A percentile compares a stretch with the other conserved stretches of the same genome.
These are phyloP conservation scores for Eilema caniola DNA, from an alignment of 2,888 invertebrate species.

Conservation along the genomic window DNA sequence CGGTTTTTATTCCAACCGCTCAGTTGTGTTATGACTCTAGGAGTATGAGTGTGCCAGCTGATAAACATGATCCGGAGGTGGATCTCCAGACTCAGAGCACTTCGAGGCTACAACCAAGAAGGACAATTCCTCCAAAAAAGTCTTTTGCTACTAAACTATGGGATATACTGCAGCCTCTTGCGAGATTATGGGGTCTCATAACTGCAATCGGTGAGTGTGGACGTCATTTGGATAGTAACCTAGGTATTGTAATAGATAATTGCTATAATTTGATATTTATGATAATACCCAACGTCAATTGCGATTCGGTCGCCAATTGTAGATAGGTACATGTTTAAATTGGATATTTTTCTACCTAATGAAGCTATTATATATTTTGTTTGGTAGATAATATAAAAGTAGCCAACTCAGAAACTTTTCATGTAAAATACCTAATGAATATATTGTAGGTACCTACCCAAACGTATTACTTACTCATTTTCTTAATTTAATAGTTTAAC, in stretches of 20 bases:
- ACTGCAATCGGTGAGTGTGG: constrained; percentile 76
- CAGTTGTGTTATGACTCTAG: constrained; percentile 30
- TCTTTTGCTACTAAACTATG: constrained; percentile 74
- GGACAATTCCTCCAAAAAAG: constrained; percentile 64
- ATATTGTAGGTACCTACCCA: too few species aligned
- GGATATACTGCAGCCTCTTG: constrained; percentile 79
- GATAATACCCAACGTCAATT: neutral
- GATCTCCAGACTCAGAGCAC: constrained; percentile 57
- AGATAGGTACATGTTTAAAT: too few species aligned
- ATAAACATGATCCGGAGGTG: constrained; percentile 60
- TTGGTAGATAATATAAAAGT: neutral
- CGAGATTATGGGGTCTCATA: constrained; percentile 80
- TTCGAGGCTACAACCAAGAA: constrained; percentile 57
- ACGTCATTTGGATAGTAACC: neutral
- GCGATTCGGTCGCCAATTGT: too few species aligned
- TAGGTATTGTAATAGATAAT: neutral
- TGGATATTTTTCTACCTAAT: too few species aligned
- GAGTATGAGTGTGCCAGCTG: constrained; percentile 64
- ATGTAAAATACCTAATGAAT: neutral
- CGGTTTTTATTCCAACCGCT: constrained; percentile 27
- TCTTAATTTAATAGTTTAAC: too few species aligned
- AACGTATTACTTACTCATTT: too few species aligned
- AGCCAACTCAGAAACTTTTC: neutral
- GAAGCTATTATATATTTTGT: too few species aligned
- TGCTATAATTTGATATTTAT: neutral